These are phyloP conservation scores for Chelonus insularis DNA, from an alignment of 1,140 invertebrate genomes.

Conservation along the genomic window DNA sequence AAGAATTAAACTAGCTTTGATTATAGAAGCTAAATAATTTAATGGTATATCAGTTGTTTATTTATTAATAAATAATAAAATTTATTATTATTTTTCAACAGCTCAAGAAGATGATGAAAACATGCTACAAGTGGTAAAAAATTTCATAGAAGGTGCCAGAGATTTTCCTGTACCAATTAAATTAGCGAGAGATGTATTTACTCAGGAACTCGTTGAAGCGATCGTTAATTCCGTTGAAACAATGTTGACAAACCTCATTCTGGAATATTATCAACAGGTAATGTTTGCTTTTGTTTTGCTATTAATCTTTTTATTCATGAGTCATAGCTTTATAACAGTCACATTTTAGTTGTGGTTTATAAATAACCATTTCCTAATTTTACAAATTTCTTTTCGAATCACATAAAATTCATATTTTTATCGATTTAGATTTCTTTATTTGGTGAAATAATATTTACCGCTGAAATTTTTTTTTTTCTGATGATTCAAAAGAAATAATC, in stretches of 20 bases:
- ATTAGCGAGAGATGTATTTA: neutral
- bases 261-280: neutral
- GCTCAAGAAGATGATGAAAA: neutral
- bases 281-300: neutral
- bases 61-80: neutral
- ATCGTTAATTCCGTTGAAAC: neutral
- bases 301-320: neutral
- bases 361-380: no score
- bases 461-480: no score
- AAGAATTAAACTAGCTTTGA: no score
- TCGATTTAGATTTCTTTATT: no score
- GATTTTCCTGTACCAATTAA: neutral
- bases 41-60: no score
- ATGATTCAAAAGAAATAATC: no score
- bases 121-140: neutral
- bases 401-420: no score
- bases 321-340: no score
- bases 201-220: neutral
- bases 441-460: no score
- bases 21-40: no score
- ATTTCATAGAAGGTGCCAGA: neutral
- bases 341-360: no score
- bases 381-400: no score
- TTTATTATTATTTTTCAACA: neutral
- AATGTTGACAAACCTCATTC: neutral